Evolutionary conservation across 2,113 vertebrate species (phyloP).

Genomic region (Barbus barbus): DNA sequence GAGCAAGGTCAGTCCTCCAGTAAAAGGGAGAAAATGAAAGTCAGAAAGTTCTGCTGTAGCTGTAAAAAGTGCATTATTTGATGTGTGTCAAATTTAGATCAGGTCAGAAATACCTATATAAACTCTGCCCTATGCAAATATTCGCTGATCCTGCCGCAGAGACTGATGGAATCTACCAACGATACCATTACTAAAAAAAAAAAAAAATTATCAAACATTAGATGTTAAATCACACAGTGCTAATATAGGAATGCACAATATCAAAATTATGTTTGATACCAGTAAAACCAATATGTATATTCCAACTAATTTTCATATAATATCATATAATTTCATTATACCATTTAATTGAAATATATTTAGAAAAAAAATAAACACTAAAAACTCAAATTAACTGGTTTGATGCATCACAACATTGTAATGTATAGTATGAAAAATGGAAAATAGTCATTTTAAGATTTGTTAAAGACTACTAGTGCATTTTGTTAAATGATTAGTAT

Average conservation of each 20-base stretch:
- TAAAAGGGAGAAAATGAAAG: constrained; percentile 31
- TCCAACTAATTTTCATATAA: neutral
- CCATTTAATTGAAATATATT: too few relatives aligned
- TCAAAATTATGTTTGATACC: neutral
- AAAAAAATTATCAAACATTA: neutral
- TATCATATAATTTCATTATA: too few relatives aligned
- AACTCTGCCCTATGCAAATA: neutral
- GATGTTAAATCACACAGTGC: neutral
- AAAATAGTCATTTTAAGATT: neutral
- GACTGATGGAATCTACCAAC: neutral
- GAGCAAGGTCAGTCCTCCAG: constrained; percentile 26
- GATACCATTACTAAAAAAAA: neutral
- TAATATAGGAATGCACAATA: neutral
- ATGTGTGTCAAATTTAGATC: constrained; percentile 10
- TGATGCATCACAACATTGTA: neutral
- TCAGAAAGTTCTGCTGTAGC: constrained; percentile 24
- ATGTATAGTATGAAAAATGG: neutral
- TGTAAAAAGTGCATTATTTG: constrained; percentile 18
- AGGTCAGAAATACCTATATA: neutral
- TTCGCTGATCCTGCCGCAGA: neutral
- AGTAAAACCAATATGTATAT: neutral
- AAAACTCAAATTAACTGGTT: neutral
- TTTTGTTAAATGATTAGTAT: neutral
- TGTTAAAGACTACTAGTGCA: too few relatives aligned
- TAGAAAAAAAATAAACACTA: neutral